Base-by-base conservation (phyloP, 2,113 vertebrate genomes). In the Carassius carassius region DNA sequence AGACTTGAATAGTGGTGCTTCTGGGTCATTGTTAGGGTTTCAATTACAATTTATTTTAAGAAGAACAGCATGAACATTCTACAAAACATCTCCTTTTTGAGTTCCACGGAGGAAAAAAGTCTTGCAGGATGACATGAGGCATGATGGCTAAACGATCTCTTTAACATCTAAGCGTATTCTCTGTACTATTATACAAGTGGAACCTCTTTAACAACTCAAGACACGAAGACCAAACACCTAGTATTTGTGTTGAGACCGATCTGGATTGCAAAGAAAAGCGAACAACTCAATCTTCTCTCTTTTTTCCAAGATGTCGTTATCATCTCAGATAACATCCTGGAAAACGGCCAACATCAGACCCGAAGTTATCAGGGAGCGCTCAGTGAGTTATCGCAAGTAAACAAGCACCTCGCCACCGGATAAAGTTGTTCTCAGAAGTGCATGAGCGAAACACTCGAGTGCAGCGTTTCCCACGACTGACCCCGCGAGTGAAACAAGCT, bases 201-300 rank as follows among this genome's bases (percentile, higher is more conserved):
- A 67, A 67, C 14, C 29, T 35, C 29, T 67, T 67, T 67, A 67
- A 35, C 13, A 32, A 32, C 62, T 65, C 62, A 29, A 65, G 62
- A 25, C 23, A 65, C 14, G 5, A 32, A 32, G 63, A 2, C 63
- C 8, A 16, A 67, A 67, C 63, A 17, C 29, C 63, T 67, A 14
- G 29, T 67, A 67, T 67, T 67, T 67, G 63, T 67, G 63, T 67
- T 17, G 25, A 67, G 63, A 29, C 25, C 63, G 5, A 67, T 44
- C 35, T 49, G 6, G n/a, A 51, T 51, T 29, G 14, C 17, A 70
- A 37, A 37, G n/a, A 17, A 54, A 17, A 54, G 51, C 16, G 1
- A 54, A 49, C 21, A 73, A 74, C 72, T 44, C 41, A 73, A 73
- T 74, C 72, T 16, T 74, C 41, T 6, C 72, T 74, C 41, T 47